Base-by-base conservation (phyloP, 2,797 vertebrate genomes). In the Poecilia gillii region DNA sequence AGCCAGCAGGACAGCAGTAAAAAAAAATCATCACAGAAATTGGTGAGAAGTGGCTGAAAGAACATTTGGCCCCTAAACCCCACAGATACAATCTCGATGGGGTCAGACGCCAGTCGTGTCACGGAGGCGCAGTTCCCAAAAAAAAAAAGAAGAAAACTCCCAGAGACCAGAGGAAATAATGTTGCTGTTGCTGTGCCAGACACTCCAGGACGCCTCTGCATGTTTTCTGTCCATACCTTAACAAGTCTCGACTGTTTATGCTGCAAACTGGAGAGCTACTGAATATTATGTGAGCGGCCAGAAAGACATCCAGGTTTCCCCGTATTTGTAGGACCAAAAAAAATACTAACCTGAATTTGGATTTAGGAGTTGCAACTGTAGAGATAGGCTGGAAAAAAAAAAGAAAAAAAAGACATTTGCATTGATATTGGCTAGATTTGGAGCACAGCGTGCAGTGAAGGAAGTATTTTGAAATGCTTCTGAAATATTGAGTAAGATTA, bases 11-110 rank as follows among this genome's bases (percentile, higher is more conserved):
- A 73, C 45, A 47, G 28, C 46, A 49, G 28, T 11, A 0, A 31
- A 70, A 31, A 70, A 73, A 25, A 45, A 66, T 33, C 47, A 51
- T 33, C 72, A 49, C 72, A 73, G 5, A 51, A 73, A 73, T 49
- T 33, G 46, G 72, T 51, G 46, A 73, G 72, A 73, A 73, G 41
- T 70, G 41, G 23, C 68, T n/a, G 41, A n/a, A 70, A 43, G 68
- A 70, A 70, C 23, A 43, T 45, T n/a, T 1, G 5, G 47, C 46
- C 33, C 41, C 47, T 36, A 73, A 51, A 51, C 28, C 18, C 18
- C 47, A 33, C 18, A 73, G 46, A 36, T 12, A 25, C 16, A 23
- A 31, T 31, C 20, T 73, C 18, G 45, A 31, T 72, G n/a, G 45
- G 36, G 28, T 31, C 71, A 47, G 45, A 31, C 49, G 28, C 14